Evolutionary conservation across 2,797 vertebrate species (phyloP).

Genomic region (Capromys pilorides): DNA sequence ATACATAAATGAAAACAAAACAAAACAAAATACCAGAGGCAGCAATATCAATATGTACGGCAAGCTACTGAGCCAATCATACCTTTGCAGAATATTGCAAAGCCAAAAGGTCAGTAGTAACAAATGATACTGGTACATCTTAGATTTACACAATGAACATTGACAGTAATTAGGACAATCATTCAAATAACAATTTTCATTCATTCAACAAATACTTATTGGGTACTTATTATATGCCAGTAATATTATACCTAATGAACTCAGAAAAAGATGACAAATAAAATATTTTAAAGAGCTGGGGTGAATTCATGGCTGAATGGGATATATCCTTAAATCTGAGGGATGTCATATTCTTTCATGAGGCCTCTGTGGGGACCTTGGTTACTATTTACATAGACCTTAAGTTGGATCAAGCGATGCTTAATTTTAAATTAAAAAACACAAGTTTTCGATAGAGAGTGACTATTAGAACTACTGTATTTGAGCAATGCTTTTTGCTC

Average conservation of each 20-base stretch:
- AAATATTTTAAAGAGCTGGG: slow-evolving; percentile 8
- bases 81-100: neutral
- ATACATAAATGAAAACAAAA: too few species aligned
- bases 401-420: slow-evolving; percentile 17
- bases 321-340: slow-evolving; percentile 3
- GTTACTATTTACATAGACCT: neutral
- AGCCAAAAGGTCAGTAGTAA: neutral
- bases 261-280: neutral
- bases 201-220: slow-evolving; percentile 32
- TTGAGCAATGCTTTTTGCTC: neutral
- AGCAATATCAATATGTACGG: slow-evolving; percentile 6
- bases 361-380: neutral
- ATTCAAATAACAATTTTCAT: slow-evolving; percentile 7
- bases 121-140: slow-evolving; percentile 12
- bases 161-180: neutral
- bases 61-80: neutral
- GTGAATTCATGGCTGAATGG: neutral
- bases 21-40: neutral
- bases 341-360: neutral
- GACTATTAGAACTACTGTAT: neutral
- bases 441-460: neutral
- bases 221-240: neutral
- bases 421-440: slow-evolving; percentile 4
- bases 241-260: neutral
- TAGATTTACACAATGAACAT: neutral